Evolutionary conservation across 2,888 invertebrate genomes (phyloP), one percentile per base, ranked within the genome.

Genomic region (Odontothrips loti): DNA sequence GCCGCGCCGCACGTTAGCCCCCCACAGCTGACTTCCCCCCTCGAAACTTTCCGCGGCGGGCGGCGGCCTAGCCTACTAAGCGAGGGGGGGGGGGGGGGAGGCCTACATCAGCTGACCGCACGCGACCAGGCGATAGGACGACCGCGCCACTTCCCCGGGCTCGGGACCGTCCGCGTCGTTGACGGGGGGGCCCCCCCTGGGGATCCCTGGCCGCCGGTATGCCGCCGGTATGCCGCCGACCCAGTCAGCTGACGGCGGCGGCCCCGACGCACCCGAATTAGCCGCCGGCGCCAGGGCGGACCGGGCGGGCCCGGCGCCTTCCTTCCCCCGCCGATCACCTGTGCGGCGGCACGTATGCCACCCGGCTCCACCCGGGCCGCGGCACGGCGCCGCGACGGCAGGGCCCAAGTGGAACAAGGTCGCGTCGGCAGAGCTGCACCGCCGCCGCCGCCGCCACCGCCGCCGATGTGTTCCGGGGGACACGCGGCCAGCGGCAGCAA

Each of bases 281-380:
- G 23, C 23, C 23, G 68, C 1, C 68, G 11, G 20, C 6, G 58
- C 58, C 58, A n/a, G 17, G 17, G 58, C 20, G n/a, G 58, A 58
- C 23, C n/a, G 23, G 68, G 9, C 63, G 63, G 20, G 17, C 63
- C n/a, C n/a, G 17, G 68, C 68, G 68, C 68, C 68, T 58, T 23
- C 11, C 23, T n/a, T 27, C 27, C 68, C 12, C 68, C 12, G 68
- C 1, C 20, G 23, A 23, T 75, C 23, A 75, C 68, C 68, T 75
- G 68, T 23, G 68, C 68, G 9, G 27, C 68, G 68, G 23, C 68
- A 75, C 68, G 68, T 75, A 75, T 23, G 68, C 68, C 68, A 85
- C 85, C 84, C 84, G 83, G 83, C 84, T 83, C 83, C 43, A 79
- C 58, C 23, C 82, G 82, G 82, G 82, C 83, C 83, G 83, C 85